Evolutionary conservation across 2,888 invertebrate species (phyloP), one percentile per base, ranked within the genome.

Genomic region (Microdon myrmicae): DNA sequence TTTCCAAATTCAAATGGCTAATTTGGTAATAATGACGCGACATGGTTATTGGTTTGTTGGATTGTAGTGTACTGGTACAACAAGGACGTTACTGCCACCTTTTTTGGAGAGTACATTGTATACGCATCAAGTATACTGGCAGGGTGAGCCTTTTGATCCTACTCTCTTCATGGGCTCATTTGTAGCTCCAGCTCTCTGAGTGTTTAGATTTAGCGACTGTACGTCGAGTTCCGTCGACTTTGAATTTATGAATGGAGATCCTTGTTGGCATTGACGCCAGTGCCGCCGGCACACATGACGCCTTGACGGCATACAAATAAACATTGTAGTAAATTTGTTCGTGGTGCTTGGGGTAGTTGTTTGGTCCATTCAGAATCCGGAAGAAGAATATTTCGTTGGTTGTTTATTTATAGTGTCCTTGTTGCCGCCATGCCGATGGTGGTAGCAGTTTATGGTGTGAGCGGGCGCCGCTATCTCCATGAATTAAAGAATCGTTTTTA

Each of bases 11-110:
- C 45, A 45, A 64, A 64, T 64, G 51, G 61, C 61, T 64, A 64
- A 64, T 64, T 64, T 64, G 61, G 61, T 39, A 55, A 51, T 51
- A 41, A 56, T 45, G 61, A 56, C 61, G 61, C 61, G 61, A 49
- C 61, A 51, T 49, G 56, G 49, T 31, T 45, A 41, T 49, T 61
- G 61, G n/a, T n/a, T n/a, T n/a, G n/a, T n/a, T n/a, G n/a, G n/a
- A n/a, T n/a, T n/a, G n/a, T n/a, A n/a, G n/a, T n/a, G n/a, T n/a
- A n/a, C n/a, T n/a, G n/a, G n/a, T n/a, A n/a, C n/a, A n/a, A n/a
- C n/a, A n/a, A n/a, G n/a, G n/a, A n/a, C n/a, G n/a, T n/a, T n/a
- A n/a, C n/a, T n/a, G n/a, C n/a, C n/a, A n/a, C n/a, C n/a, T n/a
- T n/a, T n/a, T n/a, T n/a, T n/a, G n/a, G n/a, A n/a, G n/a, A n/a